phyloP scores from a whole-genome alignment of 53 echinoderm and acorn worm genomes.

The Echinarachnius parma region DNA sequence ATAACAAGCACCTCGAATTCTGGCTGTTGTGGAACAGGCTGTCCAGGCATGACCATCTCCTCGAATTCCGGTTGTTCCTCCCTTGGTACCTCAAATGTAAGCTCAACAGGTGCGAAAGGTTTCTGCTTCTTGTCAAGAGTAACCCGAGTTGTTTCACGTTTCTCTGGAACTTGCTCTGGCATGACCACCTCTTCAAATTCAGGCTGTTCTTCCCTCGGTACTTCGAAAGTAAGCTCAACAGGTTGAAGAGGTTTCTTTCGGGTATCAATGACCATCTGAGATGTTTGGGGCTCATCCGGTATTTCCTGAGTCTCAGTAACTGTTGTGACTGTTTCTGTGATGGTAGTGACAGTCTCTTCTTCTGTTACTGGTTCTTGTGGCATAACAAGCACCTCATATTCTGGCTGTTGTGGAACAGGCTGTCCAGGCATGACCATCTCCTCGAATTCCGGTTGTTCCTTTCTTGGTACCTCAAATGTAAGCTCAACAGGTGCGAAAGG shows the following conservation, averaged over 20 bases:
- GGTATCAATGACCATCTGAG: constrained; percentile 53
- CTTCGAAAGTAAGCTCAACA: constrained; percentile 61
- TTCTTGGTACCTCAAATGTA: constrained; percentile 51
- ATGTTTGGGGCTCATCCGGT: constrained; percentile 40
- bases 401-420: constrained; percentile 27
- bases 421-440: constrained; percentile 45
- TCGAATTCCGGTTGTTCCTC: too few species aligned
- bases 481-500: constrained; percentile 65
- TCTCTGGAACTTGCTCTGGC: constrained; percentile 28
- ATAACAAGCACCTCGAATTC: constrained; percentile 45
- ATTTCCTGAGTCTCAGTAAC: constrained; percentile 35
- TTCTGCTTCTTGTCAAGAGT: constrained; percentile 53
- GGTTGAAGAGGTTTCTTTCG: constrained; percentile 44
- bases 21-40: neutral
- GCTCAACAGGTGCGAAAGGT: constrained; percentile 39
- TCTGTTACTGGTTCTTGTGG: constrained; percentile 46
- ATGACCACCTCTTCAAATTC: constrained; percentile 35
- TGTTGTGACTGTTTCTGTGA: constrained; percentile 34
- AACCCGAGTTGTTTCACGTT: constrained; percentile 48
- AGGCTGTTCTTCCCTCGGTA: constrained; percentile 49
- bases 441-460: constrained; percentile 52
- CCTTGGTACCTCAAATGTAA: constrained; percentile 41
- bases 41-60: too few species aligned
- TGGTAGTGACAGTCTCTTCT: constrained; percentile 24
- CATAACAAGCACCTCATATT: constrained; percentile 71